Base-by-base conservation (phyloP, 1,140 invertebrate species). In the Oppia nitens region DNA sequence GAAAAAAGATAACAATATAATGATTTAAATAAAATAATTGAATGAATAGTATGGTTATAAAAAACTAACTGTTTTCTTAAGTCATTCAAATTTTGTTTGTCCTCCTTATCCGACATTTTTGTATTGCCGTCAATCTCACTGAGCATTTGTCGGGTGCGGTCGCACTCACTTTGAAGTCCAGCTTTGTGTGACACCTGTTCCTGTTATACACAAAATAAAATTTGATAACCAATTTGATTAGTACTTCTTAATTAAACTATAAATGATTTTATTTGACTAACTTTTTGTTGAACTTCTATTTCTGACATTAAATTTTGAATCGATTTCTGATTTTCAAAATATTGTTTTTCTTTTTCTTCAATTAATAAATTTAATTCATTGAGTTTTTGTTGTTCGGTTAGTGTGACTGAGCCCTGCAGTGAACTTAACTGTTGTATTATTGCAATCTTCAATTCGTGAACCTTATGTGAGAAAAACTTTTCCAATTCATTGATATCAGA, bases 311-410 rank as follows among this genome's bases (percentile, higher is more conserved):
- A 20, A 9, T 4, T 25, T 50, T 25, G 20, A 21, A 26, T n/a
- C 20, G 6, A 12, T 20, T 25, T 50, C n/a, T 50, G 4, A n/a
- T 21, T 9, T 6, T 50, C 20, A 9, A 9, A 9, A 4, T 9
- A 9, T 12, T 25, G 20, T 50, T 50, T 25, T n/a, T 50, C 49
- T n/a, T 21, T 20, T 21, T 50, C 49, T n/a, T 50, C 24, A 26
- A 50, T 20, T n/a, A 26, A 50, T 25, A 50, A 21, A 50, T 50
- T 25, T 9, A 50, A 21, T 20, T 50, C 49, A 50, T 21, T 50
- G 6, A 50, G 49, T 50, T 50, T 50, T 25, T 50, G 49, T 50
- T 50, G 49, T 50, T 50, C 49, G 4, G 49, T 50, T 20, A 26
- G 12, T 50, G 20, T 20, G 4, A 9, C n/a, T 6, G 4, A 9